Percentiles rank a stretch among this genome's conserved stretches.
These are phyloP conservation scores for Thermophis baileyi DNA, from an alignment of 2,113 vertebrate species.

Conservation along the genomic window DNA sequence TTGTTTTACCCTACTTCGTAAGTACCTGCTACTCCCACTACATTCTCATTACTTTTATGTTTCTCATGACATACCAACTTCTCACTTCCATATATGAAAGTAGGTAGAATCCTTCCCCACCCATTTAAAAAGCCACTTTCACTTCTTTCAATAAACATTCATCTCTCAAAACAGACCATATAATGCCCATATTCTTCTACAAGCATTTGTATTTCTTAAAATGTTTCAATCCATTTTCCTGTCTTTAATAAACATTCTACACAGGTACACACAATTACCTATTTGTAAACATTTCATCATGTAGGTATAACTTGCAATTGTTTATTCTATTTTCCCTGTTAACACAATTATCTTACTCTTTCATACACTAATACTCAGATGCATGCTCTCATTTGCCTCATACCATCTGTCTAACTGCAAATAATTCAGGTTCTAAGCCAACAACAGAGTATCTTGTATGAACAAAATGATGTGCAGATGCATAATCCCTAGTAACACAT, in stretches of 20 bases:
- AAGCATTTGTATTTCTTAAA: not conserved
- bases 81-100: not conserved
- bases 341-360: not conserved
- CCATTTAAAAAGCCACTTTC: not conserved
- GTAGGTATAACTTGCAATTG: not conserved
- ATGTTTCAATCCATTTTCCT: not conserved
- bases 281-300: not conserved
- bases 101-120: not conserved
- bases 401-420: not conserved
- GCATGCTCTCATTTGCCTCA: not conserved
- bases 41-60: not conserved
- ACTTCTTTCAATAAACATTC: not conserved
- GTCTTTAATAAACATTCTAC: not conserved
- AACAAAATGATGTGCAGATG: not conserved
- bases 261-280: not conserved
- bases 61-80: not conserved
- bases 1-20: not conserved
- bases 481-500: not conserved
- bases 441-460: not conserved
- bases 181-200: not conserved
- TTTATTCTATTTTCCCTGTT: not conserved
- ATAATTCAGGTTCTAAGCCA: not conserved
- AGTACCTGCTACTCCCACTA: not conserved
- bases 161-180: not conserved
- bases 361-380: not conserved